Evolutionary conservation across 1,140 invertebrate species (phyloP), one percentile per base, ranked within the genome.

Genomic region (Agraylea sexmaculata): DNA sequence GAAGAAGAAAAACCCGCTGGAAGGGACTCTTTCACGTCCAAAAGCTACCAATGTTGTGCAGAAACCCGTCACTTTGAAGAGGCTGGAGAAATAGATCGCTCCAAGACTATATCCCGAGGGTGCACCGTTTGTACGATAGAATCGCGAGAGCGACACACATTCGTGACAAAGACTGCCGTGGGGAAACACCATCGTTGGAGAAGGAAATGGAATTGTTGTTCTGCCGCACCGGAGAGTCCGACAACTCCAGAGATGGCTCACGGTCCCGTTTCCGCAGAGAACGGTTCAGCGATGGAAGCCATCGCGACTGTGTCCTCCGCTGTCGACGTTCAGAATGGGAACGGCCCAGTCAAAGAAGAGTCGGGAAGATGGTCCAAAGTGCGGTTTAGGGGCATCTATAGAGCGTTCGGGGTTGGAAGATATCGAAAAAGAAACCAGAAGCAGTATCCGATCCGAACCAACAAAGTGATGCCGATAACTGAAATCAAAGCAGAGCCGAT

Each of bases 131-230:
- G 59, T 31, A 49, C 59, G 7, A 25, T 46, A 11, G 52, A 47
- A 18, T 42, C 40, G 10, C 37, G 47, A 16, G 46, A 43, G 19
- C 40, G 33, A 8, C 49, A 54, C 16, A 43, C 49, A 4, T 54
- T 53, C 37, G 51, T 52, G 13, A 46, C 52, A 16, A 54, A 54
- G 40, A 49, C 52, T 4, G n/a, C n/a, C n/a, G 60, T 60, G 20
- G 58, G 56, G 3, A 62, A 64, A 39, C 56, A 60, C 33, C 62
- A 65, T 40, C 51, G 61, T 17, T 62, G 60, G 59, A 53, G 57
- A 1, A 51, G 59, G 36, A 65, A 64, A 60, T 72, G 70, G 70
- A 72, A 70, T 42, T 72, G 70, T 44, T 72, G 70, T 34, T 59
- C 65, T 20, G 61, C 58, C 11, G 66, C 68, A 2, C 69, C 70